phyloP scores from a whole-genome alignment of 2,888 invertebrate genomes.

The Galerucella nymphaeae region DNA sequence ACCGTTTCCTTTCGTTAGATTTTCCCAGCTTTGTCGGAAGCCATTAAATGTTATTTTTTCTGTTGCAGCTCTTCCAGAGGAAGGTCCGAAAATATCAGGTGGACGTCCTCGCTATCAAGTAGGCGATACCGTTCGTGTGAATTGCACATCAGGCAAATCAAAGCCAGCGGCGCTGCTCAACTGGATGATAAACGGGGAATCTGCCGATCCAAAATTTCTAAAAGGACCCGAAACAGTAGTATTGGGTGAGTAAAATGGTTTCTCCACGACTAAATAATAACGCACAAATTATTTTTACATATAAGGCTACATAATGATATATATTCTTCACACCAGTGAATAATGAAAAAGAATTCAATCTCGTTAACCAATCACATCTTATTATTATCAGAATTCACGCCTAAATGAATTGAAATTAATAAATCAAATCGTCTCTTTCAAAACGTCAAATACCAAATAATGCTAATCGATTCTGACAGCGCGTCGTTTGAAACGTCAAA shows the following conservation, averaged over 20 bases:
- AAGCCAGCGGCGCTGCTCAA: conserved; percentile 84
- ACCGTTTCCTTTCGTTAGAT: not conserved
- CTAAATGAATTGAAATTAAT: no score
- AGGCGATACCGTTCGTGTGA: conserved; percentile 83
- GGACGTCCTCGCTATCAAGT: conserved; percentile 84
- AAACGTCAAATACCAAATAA: no score
- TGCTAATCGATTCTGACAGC: no score
- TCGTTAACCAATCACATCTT: no score
- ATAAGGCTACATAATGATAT: no score
- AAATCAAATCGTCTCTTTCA: no score
- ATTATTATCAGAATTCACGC: no score
- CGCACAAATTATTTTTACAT: no score
- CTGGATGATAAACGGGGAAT: conserved; percentile 90
- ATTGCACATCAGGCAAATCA: conserved; percentile 86
- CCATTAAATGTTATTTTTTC: conserved; percentile 37
- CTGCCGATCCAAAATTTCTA: conserved; percentile 67
- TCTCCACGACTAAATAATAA: no score
- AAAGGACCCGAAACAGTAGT: conserved; percentile 68
- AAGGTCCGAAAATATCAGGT: conserved; percentile 84
- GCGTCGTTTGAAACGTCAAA: no score
- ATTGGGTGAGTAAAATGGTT: conserved; percentile 54
- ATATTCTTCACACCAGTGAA: no score
- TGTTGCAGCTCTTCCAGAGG: conserved; percentile 79
- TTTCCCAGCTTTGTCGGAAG: conserved; percentile 15
- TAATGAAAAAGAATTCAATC: no score